Conservation (phyloP, 2,113 vertebrate species). For the Elanoides forficatus region DNA sequence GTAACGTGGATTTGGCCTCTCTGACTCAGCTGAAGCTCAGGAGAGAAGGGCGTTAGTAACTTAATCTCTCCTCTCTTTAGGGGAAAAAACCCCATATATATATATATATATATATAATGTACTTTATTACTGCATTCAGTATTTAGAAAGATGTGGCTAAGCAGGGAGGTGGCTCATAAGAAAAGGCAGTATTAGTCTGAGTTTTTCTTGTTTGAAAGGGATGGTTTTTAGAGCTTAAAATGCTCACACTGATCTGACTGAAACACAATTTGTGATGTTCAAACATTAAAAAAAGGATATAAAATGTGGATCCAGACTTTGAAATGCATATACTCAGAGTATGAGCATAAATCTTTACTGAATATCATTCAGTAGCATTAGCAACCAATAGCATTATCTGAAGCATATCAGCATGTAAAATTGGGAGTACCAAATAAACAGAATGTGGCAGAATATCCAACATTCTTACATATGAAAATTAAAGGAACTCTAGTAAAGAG, state of each 20-base stretch:
- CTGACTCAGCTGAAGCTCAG: background rate
- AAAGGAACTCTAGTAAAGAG: background rate
- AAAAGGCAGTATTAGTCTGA: background rate
- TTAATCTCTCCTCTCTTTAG: background rate
- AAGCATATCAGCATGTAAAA: background rate
- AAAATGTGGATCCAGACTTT: background rate
- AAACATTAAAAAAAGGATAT: background rate
- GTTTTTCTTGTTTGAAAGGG: background rate
- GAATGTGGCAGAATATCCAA: background rate
- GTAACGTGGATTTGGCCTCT: background rate
- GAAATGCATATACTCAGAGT: background rate
- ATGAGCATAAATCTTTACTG: background rate
- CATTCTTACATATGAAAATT: background rate
- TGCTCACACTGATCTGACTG: background rate
- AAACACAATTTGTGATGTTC: background rate
- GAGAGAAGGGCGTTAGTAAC: background rate
- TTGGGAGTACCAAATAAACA: background rate
- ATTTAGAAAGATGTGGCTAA: background rate
- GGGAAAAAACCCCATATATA: rapidly evolving
- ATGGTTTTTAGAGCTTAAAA: background rate
- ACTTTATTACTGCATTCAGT: background rate
- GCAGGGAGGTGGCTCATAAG: background rate
- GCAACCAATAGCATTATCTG: background rate
- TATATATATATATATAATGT: too few relatives aligned
- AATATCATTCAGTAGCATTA: background rate